Percentiles rank a stretch among this genome's conserved stretches.
These are phyloP conservation scores for Temnothorax curvispinosus DNA, from an alignment of 1,140 invertebrate genomes.

Conservation along the genomic window DNA sequence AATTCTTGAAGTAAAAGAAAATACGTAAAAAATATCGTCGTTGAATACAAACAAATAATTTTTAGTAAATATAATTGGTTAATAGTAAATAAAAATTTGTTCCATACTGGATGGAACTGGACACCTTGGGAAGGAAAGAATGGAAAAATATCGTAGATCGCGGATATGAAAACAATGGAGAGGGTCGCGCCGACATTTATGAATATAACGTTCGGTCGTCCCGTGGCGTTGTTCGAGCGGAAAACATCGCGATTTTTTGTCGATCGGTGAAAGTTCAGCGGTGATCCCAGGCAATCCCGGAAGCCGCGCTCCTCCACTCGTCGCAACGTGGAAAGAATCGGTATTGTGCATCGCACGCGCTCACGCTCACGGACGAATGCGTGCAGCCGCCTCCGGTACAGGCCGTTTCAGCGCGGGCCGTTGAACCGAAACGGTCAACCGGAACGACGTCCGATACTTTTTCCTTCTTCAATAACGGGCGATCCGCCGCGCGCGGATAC, in stretches of 20 bases:
- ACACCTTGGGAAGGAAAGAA: neutral
- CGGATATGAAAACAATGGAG: slow-evolving; percentile 26
- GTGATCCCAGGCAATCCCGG: slow-evolving; percentile 61
- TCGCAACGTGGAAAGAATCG: slow-evolving; percentile 54
- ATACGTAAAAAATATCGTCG: neutral
- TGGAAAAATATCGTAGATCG: neutral
- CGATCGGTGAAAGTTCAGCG: slow-evolving; percentile 57
- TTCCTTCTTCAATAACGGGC: slow-evolving; percentile 57
- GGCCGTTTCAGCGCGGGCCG: slow-evolving; percentile 47
- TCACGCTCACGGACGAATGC: slow-evolving; percentile 70
- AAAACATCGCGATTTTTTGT: slow-evolving; percentile 40
- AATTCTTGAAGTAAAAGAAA: neutral
- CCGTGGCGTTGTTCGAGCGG: slow-evolving; percentile 16
- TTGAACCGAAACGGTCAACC: slow-evolving; percentile 54
- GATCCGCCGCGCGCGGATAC: slow-evolving; percentile 51
- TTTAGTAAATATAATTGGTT: neutral
- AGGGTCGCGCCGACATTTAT: slow-evolving; percentile 29
- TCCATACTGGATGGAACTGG: neutral
- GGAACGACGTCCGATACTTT: slow-evolving; percentile 57
- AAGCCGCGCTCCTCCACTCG: slow-evolving; percentile 39
- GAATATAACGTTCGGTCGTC: slow-evolving; percentile 7
- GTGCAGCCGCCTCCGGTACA: slow-evolving; percentile 59
- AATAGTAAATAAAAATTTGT: neutral
- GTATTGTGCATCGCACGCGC: slow-evolving; percentile 71
- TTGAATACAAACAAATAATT: neutral